These are phyloP conservation scores for Sterrhoptilus dennistouni DNA, from an alignment of 2,113 vertebrate species.

Conservation along the genomic window DNA sequence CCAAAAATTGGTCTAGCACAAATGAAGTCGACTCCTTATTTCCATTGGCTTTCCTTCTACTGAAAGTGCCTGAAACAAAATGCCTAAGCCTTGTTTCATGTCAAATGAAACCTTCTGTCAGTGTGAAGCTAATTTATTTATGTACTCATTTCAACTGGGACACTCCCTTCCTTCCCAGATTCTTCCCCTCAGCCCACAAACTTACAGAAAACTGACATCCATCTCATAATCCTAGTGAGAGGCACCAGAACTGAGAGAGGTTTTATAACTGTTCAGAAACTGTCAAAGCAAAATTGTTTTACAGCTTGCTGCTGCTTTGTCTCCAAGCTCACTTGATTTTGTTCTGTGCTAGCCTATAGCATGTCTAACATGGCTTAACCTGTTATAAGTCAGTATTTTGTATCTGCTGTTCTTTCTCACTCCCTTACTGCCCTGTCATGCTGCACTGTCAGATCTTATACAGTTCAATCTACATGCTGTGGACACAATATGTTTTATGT, in stretches of 20 bases:
- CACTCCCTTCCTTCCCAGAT: background rate
- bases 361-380: background rate
- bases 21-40: background rate
- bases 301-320: background rate
- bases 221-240: background rate
- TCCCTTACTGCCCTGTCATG: background rate
- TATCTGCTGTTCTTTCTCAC: background rate
- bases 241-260: background rate
- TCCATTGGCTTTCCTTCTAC: background rate
- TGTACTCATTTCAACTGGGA: background rate
- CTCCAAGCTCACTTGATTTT: background rate
- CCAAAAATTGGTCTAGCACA: fast-evolving
- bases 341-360: background rate
- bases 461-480: background rate
- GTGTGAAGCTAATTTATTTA: background rate
- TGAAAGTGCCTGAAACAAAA: background rate
- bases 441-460: background rate
- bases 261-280: background rate
- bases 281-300: background rate
- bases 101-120: background rate
- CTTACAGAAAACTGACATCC: background rate
- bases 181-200: background rate
- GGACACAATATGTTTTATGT: background rate
- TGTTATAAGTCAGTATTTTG: background rate
- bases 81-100: background rate